These are phyloP conservation scores for Metopolophium dirhodum DNA, from an alignment of 1,140 invertebrate species.

Conservation along the genomic window DNA sequence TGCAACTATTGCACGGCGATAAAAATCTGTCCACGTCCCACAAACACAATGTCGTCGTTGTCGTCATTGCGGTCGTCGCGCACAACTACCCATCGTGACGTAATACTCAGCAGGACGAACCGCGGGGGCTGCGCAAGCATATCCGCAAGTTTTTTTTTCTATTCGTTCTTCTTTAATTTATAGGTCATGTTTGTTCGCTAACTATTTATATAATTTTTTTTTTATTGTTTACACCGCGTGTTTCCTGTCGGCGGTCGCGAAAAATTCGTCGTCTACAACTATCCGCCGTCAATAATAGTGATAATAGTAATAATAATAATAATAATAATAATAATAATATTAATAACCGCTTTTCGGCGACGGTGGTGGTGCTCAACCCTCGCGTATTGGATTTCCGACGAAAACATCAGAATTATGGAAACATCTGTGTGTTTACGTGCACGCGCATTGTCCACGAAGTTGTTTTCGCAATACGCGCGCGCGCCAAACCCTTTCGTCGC, in stretches of 20 bases:
- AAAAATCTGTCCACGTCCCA: slow-evolving; percentile 7
- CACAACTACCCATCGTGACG: slow-evolving; percentile 8
- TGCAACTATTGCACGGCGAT: neutral
- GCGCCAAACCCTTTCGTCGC: slow-evolving; percentile 22
- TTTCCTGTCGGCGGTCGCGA: slow-evolving; percentile 40
- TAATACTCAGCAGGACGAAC: slow-evolving; percentile 27
- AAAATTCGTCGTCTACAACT: neutral
- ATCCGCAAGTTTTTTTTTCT: slow-evolving; percentile 27
- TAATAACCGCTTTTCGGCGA: neutral
- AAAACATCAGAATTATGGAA: slow-evolving; percentile 51
- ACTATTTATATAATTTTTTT: slow-evolving; percentile 25
- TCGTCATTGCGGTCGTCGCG: neutral
- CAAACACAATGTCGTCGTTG: neutral
- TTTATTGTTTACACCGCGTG: slow-evolving; percentile 28
- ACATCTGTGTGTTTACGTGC: slow-evolving; percentile 44
- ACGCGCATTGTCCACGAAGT: slow-evolving; percentile 37
- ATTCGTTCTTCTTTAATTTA: neutral
- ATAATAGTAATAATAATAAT: neutral
- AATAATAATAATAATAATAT: neutral
- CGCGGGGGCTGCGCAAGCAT: neutral
- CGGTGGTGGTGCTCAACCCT: neutral
- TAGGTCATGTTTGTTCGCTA: slow-evolving; percentile 44
- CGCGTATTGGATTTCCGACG: slow-evolving; percentile 44
- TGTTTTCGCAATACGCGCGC: slow-evolving; percentile 38
- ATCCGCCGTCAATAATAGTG: neutral